Base-by-base conservation (phyloP, 2,888 invertebrate species). In the Eilema depressum region DNA sequence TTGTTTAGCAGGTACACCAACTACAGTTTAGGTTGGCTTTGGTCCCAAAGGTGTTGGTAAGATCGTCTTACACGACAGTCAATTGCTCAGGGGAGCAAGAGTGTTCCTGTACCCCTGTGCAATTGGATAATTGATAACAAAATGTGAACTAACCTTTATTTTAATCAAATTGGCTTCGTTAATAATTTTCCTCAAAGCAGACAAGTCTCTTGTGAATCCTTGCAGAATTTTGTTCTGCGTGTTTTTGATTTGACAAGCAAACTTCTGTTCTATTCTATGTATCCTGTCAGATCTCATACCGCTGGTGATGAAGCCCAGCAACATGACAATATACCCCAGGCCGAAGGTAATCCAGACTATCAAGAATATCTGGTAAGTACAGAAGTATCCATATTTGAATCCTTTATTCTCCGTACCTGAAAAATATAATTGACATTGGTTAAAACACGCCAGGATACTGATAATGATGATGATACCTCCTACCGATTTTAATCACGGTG, bases 281-380 rank as follows among this genome's bases (percentile, higher is more conserved):
- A 98, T 96, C 81, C 96, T 96, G 87, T 98, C 98, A 80, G 98
- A 98, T 77, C 95, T 87, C 96, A 98, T 96, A 7, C 97, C 97
- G 72, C 97, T 96, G 0, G 98, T 97, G 79, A 98, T 98, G 86
- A 98, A 98, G 1, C 98, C 97, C 81, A 98, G 96, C 63, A 98
- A 96, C 98, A 99, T 99, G 30, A 98, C 97, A 62, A 98, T 96
- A 90, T 99, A 99, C 0, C 98, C 98, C 76, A 99, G 96, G 0
- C 99, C 98, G 85, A 98, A 98, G 74, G 98, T 98, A 68, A 99
- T 98, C 99, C 99, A 99, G 33, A 97, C 91, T 47, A 98, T 96
- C 0, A 98, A 95, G 82, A 98, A 97, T 73, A 97, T 96, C 91
- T 98, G 97, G 93, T 99, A 99, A 3, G 97, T 92, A 75, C 96